Base-by-base conservation (phyloP, 2,113 vertebrate genomes). In the Lathamus discolor region DNA sequence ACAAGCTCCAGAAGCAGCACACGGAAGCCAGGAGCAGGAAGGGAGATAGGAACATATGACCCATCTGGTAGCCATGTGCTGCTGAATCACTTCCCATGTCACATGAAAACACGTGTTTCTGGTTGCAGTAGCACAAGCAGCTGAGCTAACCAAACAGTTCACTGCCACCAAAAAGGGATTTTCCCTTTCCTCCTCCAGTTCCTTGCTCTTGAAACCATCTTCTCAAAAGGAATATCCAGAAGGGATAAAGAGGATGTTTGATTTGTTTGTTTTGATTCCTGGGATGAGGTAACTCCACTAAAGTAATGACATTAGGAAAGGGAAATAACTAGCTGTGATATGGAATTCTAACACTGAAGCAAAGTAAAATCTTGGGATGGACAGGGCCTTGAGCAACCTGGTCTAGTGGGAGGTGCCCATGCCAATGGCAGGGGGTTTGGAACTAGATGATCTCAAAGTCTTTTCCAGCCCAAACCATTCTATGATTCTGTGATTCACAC, bases 31-130 rank as follows among this genome's bases (percentile, higher is more conserved):
- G 66, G 8, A 57, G 69, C 22, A 63, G 29, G 27, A 81, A 67
- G 35, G 48, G 27, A 78, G 17, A 16, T 69, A 33, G 62, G 52
- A 83, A 78, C n/a, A 76, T 20, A 7, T 18, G 35, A 35, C 35
- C 62, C 0, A 0, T 31, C 85, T 48, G 63, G 67, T 57, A 90
- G 75, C 48, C 85, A 49, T 7, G 41, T 83, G 57, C 49, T 80
- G 75, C 3, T 90, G 88, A 93, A 95, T 91, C 92, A 87, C 67
- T 85, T 96, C 90, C 78, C 66, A 8, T 15, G 59, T 73, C 59
- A 55, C 57, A 83, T n/a, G 48, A 73, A 86, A 76, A 18, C 43
- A 75, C 0, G 0, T 31, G 62, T 39, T 84, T 84, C 77, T 55
- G 62, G 15, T 23, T 89, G 77, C 62, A 79, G 62, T 24, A 75